Evolutionary conservation across 1,140 invertebrate genomes (phyloP), one percentile per base, ranked within the genome.

Genomic region (Ectropis grisescens): DNA sequence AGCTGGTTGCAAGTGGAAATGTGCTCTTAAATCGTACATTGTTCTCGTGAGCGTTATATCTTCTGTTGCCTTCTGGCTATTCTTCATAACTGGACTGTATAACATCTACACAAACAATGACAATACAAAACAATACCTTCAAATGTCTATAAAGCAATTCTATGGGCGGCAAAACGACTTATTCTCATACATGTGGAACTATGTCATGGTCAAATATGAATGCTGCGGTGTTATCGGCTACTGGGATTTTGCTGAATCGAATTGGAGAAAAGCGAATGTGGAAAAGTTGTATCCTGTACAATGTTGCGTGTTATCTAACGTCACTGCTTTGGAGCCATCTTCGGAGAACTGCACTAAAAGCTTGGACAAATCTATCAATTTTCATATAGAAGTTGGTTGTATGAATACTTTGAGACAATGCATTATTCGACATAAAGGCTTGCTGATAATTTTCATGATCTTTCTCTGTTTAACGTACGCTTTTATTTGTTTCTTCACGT

Each of bases 131-230:
- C 32, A 24, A n/a, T 70, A 59, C 12, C 40, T 76, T 13, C 42
- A 45, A 11, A 25, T 25, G 0, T 50, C 68, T 1, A 47, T 81
- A 28, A 15, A 29, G 2, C 39, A 16, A 1, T 48, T 67, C 25
- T 81, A 81, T 37, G 75, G 75, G 0, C 58, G 47, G 16, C 57
- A 75, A 6, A 59, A 69, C 13, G 72, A 80, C 48, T 31, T 80
- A 0, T 59, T 75, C 12, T 69, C 66, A 0, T 36, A 53, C 13
- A 13, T 69, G 4, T 74, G 56, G 60, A 37, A 80, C 29, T 58
- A 74, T 25, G 30, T 75, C 9, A 81, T 81, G 75, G 34, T 74
- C 5, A 58, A 59, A 1, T 68, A 69, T 22, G 56, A 78, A 39
- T 80, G 75, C 29, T 80, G 75, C 29, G 75, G 75, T 1, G 58